Evolutionary conservation across 1,140 invertebrate species (phyloP), one percentile per base, ranked within the genome.

Genomic region (Trachelipus rathkii): DNA sequence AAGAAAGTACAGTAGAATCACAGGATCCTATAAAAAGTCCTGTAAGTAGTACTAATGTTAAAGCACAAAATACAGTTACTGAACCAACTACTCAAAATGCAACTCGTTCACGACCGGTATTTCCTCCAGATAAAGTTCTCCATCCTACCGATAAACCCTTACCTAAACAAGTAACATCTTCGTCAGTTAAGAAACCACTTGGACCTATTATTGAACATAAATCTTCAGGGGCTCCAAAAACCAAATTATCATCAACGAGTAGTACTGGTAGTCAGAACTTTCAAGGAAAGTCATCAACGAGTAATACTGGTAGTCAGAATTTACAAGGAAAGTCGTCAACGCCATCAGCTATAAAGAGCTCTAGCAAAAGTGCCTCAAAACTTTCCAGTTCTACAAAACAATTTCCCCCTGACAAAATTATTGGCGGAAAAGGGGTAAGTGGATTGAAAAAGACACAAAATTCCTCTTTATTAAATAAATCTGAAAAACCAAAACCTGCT

Each of bases 111-210:
- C 74, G 77, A 46, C 80, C 77, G 45, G 80, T 75, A 13, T 81
- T 81, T 33, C 80, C 80, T 69, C 80, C 80, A 53, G 80, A 81
- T 72, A 81, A 81, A 44, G 60, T 81, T 23, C 10, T 81, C 21
- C 74, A 77, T 46, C 75, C 77, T 33, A 71, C 77, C 21, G 75
- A 81, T 21, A 81, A 78, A 21, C 21, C 70, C 44, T 1, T 68
- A 46, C 43, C 24, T 73, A n/a, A 7, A 13, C 23, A 74, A 50
- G 44, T 45, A 8, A 23, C 11, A 44, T 19, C 45, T 9, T 68
- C 67, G 9, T 72, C 76, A 23, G 72, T 70, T 23, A 75, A 73
- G 15, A 68, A 24, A 19, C 67, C 44, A 33, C n/a, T 45, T 19
- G 50, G 50, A 46, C 7, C 66, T 7, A 44, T 43, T 53, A 71